Percentiles rank a stretch among this genome's conserved stretches.
These are phyloP conservation scores for Edolisoma coerulescens DNA, from an alignment of 2,113 vertebrate species.

Conservation along the genomic window DNA sequence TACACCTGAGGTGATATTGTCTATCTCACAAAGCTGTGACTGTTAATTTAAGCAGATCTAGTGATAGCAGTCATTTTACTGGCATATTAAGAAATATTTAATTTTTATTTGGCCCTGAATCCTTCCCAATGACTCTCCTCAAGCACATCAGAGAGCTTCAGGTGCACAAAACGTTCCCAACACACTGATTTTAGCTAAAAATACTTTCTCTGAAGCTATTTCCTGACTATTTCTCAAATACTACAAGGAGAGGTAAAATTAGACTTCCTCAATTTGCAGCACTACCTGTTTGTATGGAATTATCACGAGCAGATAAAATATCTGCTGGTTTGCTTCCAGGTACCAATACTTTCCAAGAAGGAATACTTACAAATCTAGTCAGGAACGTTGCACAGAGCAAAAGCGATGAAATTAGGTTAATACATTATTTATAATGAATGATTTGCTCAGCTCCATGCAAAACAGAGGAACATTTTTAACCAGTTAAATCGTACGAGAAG, in stretches of 20 bases:
- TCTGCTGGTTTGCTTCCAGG: neutral
- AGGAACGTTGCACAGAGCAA: neutral
- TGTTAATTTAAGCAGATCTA: neutral
- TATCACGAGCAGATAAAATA: neutral
- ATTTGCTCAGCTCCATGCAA: neutral
- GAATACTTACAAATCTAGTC: neutral
- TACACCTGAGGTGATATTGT: neutral
- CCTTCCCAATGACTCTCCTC: neutral
- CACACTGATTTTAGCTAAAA: neutral
- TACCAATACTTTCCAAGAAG: neutral
- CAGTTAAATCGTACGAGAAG: neutral
- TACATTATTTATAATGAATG: constrained; percentile 26
- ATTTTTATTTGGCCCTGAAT: neutral
- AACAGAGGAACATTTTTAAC: neutral
- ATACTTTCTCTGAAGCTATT: neutral
- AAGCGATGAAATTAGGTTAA: constrained; percentile 8
- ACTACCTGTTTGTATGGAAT: neutral
- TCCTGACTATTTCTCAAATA: neutral
- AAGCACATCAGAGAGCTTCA: neutral
- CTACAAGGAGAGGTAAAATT: neutral
- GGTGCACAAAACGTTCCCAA: neutral
- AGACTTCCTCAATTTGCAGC: neutral
- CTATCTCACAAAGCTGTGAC: neutral
- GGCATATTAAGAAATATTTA: neutral
- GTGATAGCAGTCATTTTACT: neutral